A percentile compares a stretch with the other conserved stretches of the same genome.
Evolutionary conservation across 2,797 vertebrate genomes (phyloP).

Genomic region (Paramormyrops hopkinsi): DNA sequence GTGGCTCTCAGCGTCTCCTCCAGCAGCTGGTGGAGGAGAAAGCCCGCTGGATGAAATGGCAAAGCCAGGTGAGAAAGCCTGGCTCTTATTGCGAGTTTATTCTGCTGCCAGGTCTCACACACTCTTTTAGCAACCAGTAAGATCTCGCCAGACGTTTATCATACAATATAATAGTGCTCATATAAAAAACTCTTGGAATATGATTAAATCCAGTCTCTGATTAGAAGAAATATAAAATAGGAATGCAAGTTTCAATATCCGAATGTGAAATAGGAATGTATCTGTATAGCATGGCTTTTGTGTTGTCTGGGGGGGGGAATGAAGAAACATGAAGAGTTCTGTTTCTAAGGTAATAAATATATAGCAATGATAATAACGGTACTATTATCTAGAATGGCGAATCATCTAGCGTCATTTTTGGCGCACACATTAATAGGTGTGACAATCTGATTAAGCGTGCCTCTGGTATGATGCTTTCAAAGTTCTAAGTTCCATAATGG

Average conservation of each 20-base stretch:
- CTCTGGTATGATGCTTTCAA: background rate
- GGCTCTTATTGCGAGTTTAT: background rate
- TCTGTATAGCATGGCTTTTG: background rate
- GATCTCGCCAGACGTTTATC: background rate
- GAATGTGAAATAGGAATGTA: background rate
- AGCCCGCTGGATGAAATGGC: conserved; percentile 97
- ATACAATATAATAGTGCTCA: background rate
- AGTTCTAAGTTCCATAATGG: background rate
- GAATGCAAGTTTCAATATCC: background rate
- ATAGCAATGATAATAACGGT: background rate
- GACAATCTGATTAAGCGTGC: background rate
- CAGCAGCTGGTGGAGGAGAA: conserved; percentile 98
- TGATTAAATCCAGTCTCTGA: background rate
- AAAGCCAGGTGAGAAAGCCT: conserved; percentile 78
- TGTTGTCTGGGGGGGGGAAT: background rate
- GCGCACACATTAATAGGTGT: background rate
- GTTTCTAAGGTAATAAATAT: background rate
- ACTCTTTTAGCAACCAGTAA: background rate
- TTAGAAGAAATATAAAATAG: background rate
- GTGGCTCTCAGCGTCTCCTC: conserved; percentile 84
- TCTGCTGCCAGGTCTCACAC: background rate
- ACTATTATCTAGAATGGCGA: background rate
- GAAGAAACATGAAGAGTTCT: background rate
- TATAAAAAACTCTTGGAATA: background rate
- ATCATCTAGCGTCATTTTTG: background rate